These are phyloP conservation scores for Amia ocellicauda DNA, from an alignment of 2,113 vertebrate species.

Conservation along the genomic window DNA sequence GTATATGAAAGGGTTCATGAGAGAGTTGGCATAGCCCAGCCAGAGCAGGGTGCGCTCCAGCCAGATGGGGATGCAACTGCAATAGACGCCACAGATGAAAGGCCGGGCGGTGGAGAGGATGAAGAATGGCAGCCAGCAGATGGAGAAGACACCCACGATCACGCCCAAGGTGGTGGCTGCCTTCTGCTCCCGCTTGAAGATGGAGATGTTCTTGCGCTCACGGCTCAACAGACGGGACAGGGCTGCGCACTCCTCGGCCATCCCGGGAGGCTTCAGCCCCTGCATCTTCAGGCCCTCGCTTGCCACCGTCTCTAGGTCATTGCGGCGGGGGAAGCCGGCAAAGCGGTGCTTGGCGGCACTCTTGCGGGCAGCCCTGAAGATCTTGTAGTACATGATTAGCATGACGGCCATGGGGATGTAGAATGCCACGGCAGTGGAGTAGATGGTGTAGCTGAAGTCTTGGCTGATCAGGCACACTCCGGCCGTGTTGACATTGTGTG, in stretches of 20 bases:
- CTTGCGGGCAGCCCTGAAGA: constrained; percentile 70
- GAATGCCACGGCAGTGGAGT: constrained; percentile 73
- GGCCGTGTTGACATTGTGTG: constrained; percentile 65
- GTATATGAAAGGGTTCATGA: constrained; percentile 77
- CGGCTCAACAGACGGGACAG: constrained; percentile 65
- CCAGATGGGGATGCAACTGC: constrained; percentile 76
- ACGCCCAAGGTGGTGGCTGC: constrained; percentile 72
- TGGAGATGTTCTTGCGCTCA: constrained; percentile 70
- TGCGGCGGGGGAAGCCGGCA: constrained; percentile 49
- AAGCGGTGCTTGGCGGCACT: constrained; percentile 72
- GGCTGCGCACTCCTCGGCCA: constrained; percentile 62
- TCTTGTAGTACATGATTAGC: constrained; percentile 79
- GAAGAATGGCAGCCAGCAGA: constrained; percentile 76
- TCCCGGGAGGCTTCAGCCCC: constrained; percentile 61
- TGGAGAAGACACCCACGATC: constrained; percentile 67
- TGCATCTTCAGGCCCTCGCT: constrained; percentile 66
- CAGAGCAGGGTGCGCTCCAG: constrained; percentile 70
- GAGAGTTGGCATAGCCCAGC: constrained; percentile 73
- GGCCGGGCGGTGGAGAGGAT: constrained; percentile 70
- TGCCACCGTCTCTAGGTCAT: constrained; percentile 54
- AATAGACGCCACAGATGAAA: constrained; percentile 70
- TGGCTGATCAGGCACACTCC: constrained; percentile 75
- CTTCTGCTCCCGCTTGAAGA: constrained; percentile 76
- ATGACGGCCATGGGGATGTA: constrained; percentile 78
- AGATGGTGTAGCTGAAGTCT: constrained; percentile 75